Evolutionary conservation across 2,797 vertebrate genomes (phyloP), one percentile per base, ranked within the genome.

Genomic region (Limnodromus scolopaceus): DNA sequence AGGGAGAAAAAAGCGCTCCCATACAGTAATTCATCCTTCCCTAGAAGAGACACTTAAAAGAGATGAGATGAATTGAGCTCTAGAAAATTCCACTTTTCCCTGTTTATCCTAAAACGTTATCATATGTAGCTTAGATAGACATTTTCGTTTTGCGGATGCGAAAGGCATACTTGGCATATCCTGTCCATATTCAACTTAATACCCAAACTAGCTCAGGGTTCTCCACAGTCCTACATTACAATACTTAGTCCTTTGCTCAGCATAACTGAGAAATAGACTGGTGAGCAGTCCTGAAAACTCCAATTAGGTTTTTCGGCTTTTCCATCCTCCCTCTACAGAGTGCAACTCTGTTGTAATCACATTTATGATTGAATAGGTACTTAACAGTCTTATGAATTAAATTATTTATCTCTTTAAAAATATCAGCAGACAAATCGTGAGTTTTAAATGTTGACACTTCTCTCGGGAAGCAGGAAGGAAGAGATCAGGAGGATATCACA

Each of bases 381-480:
- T 63, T 93, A 78, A 77, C 72, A 74, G 22, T 63, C 43, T 79
- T 92, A 63, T 60, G 41, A 90, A 92, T 86, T 64, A 84, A 92
- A 84, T 88, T 92, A 87, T 89, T 94, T 96, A 78, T 78, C 55
- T 58, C 34, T 93, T 92, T 57, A 87, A 94, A 91, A 79, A 74
- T 84, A 95, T 82, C 80, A 68, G 39, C 66, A 60, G 70, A 70
- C 22, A 87, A 87, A 95, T 87, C 77, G 80, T 64, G 55, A 77
- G 55, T 79, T 95, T 92, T 64, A 79, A 69, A 96, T 90, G 76
- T 77, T 95, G 95, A 71, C 48, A n/a, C 66, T 84, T 92, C 66
- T 92, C 63, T 86, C 65, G 64, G 85, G 70, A 95, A 92, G 66
- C 48, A 95, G 80, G 86, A 95, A 93, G 77, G 70, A 95, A 92